Evolutionary conservation across 2,113 vertebrate genomes (phyloP), one percentile per base, ranked within the genome.

Genomic region (Rissa tridactyla): DNA sequence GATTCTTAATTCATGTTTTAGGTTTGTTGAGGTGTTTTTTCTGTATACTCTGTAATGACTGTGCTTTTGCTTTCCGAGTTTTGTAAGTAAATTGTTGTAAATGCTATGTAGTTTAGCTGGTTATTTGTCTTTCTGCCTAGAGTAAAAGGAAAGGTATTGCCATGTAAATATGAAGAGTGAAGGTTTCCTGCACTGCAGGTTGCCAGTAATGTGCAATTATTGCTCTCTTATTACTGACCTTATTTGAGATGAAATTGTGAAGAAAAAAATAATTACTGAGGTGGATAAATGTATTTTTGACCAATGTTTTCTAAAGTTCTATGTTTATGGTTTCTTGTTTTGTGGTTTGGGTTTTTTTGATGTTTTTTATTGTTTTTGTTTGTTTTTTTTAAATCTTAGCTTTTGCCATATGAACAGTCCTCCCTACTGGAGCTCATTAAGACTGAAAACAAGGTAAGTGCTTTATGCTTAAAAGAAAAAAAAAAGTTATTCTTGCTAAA

Each of bases 401-500:
- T 99, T 97, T 97, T 99, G 81, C 99, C 99, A 5, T 99, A 99
- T 95, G 99, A 99, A 89, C 99, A 99, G 94, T 99, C 99, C 6
- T 99, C 99, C 9, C 86, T 99, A 57, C 95, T 99, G 96, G 99
- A 99, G 91, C 98, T 99, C 73, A 99, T 99, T 96, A 99, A 99
- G 98, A 99, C 99, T 34, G 99, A 99, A 97, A 99, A 99, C 96
- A 99, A 99, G 98, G 99, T 99, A 98, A 86, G 47, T 10, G 6
- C 54, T 57, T 93, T n/a, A 84, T 76, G 47, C n/a, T 38, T 86
- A 51, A 30, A 65, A 78, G 18, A 29, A 19, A 71, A 49, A 86
- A 85, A 62, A 13, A 32, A 26, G 19, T 81, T 92, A 22, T 40
- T 78, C 18, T 30, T 29, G 36, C 23, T 91, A 70, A 85, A 14